These are phyloP conservation scores for Leptoteleia sp. DNA, from an alignment of 1,140 invertebrate species.

Conservation along the genomic window DNA sequence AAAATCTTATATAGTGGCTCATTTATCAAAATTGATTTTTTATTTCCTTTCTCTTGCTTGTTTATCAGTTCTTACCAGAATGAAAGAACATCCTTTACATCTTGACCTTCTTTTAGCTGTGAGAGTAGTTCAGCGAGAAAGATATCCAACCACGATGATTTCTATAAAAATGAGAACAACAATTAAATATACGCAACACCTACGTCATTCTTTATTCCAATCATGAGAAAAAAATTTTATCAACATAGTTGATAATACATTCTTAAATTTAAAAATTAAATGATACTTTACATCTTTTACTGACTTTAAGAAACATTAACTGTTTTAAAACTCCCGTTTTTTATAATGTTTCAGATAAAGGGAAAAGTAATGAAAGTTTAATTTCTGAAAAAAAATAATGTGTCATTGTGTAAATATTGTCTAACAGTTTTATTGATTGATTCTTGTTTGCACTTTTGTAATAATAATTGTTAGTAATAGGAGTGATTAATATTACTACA, in stretches of 20 bases:
- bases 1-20: too few relatives aligned
- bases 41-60: conserved; percentile 11
- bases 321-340: too few relatives aligned
- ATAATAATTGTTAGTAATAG: background rate
- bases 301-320: too few relatives aligned
- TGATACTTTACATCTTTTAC: conserved; percentile 25
- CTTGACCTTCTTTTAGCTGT: conserved; percentile 83
- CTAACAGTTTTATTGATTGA: background rate
- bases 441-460: background rate
- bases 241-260: conserved; percentile 19
- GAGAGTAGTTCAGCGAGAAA: conserved; percentile 85
- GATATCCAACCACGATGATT: conserved; percentile 85
- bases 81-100: conserved; percentile 83
- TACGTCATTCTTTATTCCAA: conserved; percentile 41
- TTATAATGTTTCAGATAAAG: too few relatives aligned
- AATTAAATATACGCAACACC: conserved; percentile 41
- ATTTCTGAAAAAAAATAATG: background rate
- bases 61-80: conserved; percentile 82
- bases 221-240: conserved; percentile 27
- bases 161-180: conserved; percentile 80
- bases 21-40: conserved; percentile 18
- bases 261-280: conserved; percentile 9
- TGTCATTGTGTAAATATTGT: background rate
- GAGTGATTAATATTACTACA: too few relatives aligned
- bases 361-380: conserved; percentile 12